Evolutionary conservation across 1,140 invertebrate genomes (phyloP).

Genomic region (Drosophila oshimai): DNA sequence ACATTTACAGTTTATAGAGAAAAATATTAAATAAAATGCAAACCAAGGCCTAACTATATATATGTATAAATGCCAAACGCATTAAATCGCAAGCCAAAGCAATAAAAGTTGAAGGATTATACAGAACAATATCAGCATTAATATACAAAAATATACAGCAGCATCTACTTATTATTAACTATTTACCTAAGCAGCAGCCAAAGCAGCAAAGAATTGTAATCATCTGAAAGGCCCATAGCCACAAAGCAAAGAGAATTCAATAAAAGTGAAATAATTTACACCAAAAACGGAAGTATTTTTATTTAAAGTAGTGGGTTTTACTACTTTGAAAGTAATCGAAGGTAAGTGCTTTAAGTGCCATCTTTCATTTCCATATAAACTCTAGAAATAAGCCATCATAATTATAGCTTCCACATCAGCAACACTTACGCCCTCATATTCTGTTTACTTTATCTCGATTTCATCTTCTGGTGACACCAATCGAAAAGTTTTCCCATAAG

Average conservation of each 20-base stretch:
- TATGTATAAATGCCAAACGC: constrained; percentile 25
- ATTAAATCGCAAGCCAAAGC: constrained; percentile 43
- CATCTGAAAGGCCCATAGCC: constrained; percentile 29
- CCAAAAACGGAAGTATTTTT: constrained; percentile 19
- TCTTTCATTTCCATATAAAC: not conserved
- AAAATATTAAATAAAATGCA: constrained; percentile 25
- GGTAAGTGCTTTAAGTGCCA: not conserved
- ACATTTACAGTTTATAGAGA: constrained; percentile 43
- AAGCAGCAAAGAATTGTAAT: constrained; percentile 26
- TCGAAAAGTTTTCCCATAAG: constrained; percentile 32
- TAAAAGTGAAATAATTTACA: constrained; percentile 77
- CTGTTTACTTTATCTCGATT: constrained; percentile 1
- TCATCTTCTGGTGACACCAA: constrained; percentile 28
- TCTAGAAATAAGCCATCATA: not conserved
- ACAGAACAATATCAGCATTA: constrained; percentile 46
- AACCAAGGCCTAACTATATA: constrained; percentile 46
- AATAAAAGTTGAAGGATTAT: constrained; percentile 48
- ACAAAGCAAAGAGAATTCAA: constrained; percentile 54
- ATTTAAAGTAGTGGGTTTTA: not conserved
- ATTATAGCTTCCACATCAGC: not conserved
- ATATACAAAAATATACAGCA: constrained; percentile 32
- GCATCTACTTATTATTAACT: constrained; percentile 56
- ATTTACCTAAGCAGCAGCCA: constrained; percentile 56
- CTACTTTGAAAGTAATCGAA: not conserved
- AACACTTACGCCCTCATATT: not conserved